phyloP scores from a whole-genome alignment of 2,888 invertebrate species.

The Escarpia spicata region DNA sequence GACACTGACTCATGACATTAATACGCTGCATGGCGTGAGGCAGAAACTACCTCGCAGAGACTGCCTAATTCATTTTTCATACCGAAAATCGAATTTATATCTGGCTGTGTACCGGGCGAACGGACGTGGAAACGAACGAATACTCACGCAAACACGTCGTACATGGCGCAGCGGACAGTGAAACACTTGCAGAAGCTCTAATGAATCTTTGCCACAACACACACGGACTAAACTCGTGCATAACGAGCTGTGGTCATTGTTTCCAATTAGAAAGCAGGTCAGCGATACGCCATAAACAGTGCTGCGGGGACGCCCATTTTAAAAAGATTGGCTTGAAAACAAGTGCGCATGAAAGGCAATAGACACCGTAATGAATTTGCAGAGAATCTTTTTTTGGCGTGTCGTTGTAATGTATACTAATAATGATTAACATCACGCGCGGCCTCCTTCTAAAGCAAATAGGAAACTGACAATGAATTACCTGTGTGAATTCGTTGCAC shows the following conservation, averaged over 20 bases:
- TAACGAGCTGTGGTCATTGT: not conserved
- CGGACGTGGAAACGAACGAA: not conserved
- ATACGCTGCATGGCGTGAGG: no score
- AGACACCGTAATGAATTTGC: not conserved
- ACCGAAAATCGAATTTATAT: not conserved
- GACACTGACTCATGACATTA: no score
- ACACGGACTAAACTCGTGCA: not conserved
- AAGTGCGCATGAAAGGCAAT: not conserved
- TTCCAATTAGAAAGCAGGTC: not conserved
- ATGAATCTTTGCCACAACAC: not conserved
- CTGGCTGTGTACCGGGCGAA: not conserved
- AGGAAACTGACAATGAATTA: no score
- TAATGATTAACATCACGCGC: no score
- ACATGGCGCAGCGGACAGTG: not conserved
- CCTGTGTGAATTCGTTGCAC: no score
- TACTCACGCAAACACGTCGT: not conserved
- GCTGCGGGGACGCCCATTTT: not conserved
- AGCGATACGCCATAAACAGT: not conserved
- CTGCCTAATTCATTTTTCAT: constrained; percentile 8
- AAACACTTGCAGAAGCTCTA: not conserved
- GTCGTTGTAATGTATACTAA: not conserved
- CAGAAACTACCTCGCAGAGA: not conserved
- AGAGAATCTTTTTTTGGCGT: not conserved
- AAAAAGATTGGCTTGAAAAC: not conserved
- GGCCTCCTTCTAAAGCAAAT: no score